Conservation (phyloP, 2,888 invertebrate species). For the Eupithecia pulchellata region DNA sequence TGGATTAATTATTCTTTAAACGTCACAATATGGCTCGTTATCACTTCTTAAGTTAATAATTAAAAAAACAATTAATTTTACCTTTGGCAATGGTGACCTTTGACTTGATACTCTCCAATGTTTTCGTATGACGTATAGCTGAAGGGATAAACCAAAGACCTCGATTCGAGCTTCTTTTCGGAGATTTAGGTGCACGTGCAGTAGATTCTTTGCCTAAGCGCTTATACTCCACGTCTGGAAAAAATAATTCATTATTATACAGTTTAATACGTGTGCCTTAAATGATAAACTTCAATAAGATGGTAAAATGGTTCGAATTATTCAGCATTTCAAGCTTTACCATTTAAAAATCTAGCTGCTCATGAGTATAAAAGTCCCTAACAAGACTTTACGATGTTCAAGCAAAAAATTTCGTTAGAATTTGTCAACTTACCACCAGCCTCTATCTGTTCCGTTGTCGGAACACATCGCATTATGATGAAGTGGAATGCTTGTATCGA, state of each 20-base stretch:
- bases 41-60: neutral
- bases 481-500: conserved; percentile 79
- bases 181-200: conserved; percentile 60
- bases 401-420: neutral
- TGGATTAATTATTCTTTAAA: neutral
- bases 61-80: conserved; percentile 44
- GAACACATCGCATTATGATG: conserved; percentile 83
- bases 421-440: conserved; percentile 69
- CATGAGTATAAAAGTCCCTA: too few relatives aligned
- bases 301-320: neutral
- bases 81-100: conserved; percentile 73
- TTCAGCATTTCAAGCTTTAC: neutral
- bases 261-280: too few relatives aligned
- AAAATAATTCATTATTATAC: neutral
- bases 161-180: conserved; percentile 68
- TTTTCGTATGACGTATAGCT: conserved; percentile 80
- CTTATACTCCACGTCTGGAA: conserved; percentile 79
- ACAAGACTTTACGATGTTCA: neutral
- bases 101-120: conserved; percentile 80
- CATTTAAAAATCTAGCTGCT: neutral
- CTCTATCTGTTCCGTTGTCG: conserved; percentile 82
- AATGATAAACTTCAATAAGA: neutral
- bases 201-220: conserved; percentile 71
- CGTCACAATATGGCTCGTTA: neutral
- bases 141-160: conserved; percentile 83